phyloP scores from a whole-genome alignment of 2,113 vertebrate species.

The Sinocyclocheilus maitianheensis region DNA sequence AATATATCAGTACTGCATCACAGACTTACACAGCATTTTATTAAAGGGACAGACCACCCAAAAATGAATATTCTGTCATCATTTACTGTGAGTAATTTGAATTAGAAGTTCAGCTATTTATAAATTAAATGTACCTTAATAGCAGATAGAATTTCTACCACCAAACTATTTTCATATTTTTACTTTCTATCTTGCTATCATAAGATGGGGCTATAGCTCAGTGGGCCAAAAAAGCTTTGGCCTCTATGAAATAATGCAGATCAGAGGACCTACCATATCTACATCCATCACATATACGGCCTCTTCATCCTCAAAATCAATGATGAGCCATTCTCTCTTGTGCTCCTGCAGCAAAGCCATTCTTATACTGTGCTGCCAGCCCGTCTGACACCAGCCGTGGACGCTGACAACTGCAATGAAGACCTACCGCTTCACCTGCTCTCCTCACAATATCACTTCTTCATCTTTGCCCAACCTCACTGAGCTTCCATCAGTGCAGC shows the following conservation, averaged over 20 bases:
- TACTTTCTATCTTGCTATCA: background rate
- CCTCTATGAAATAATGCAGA: background rate
- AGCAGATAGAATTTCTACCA: background rate
- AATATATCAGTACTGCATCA: background rate
- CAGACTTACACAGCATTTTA: background rate
- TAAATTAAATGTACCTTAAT: background rate
- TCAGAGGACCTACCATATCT: slow-evolving; percentile 73
- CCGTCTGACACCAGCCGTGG: background rate
- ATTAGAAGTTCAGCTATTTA: background rate
- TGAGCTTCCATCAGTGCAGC: slow-evolving; percentile 4
- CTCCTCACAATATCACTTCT: slow-evolving; percentile 17
- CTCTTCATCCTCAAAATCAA: slow-evolving; percentile 76
- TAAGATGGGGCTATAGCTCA: background rate
- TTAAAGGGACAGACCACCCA: background rate
- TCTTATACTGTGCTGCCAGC: slow-evolving; percentile 41
- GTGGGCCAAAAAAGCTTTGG: background rate
- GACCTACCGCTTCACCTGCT: slow-evolving; percentile 47
- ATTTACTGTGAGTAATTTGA: too few species aligned
- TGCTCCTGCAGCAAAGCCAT: slow-evolving; percentile 70
- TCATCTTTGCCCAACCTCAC: background rate
- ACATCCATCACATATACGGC: slow-evolving; percentile 73
- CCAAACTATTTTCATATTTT: background rate
- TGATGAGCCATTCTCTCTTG: slow-evolving; percentile 59
- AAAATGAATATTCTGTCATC: background rate
- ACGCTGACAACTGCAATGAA: background rate